Base-by-base conservation (phyloP, 1,140 invertebrate species). In the Zaprionus nigranus region DNA sequence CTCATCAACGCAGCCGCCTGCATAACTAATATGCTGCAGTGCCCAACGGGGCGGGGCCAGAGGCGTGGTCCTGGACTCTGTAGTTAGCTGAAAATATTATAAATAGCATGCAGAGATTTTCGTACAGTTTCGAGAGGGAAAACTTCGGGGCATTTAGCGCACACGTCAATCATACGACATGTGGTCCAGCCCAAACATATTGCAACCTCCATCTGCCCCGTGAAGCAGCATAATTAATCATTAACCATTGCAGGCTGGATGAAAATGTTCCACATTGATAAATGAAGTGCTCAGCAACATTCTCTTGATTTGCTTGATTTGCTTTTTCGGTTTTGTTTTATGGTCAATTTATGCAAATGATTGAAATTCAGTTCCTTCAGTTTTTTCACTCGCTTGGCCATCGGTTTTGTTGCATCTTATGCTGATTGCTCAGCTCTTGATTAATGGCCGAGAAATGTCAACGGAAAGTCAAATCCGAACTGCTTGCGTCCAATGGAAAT, bases 161-260 rank as follows among this genome's bases (percentile, higher is more conserved):
- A 73, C 56, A 88, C 81, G 84, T 88, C 84, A 88, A 88, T 88
- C 84, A 88, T 88, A 88, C 75, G 78, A 84, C 84, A 88, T 88
- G 85, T 88, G 84, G 84, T 88, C 85, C 71, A 54, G 78, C 20
- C 28, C 38, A 58, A 38, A 36, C 71, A 73, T 40, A 60, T 60
- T 17, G 40, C 40, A 51, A 28, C 26, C 24, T 22, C 12, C 3
- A 20, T 24, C 17, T 20, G 15, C 59, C 22, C 22, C 56, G 2
- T n/a, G 2, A n/a, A 17, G 40, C n/a, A 30, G 11, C 53, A 79
- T 82, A 79, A 88, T 88, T 88, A 84, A 88, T 88, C 84, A 88
- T 84, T 79, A 84, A 73, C 69, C 60, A 17, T 46, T 46, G 7
- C 40, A 57, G 59, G 53, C 62, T 79, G 57, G 46, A 77, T 79